phyloP scores from a whole-genome alignment of 1,140 invertebrate genomes.

The Formica selysi region DNA sequence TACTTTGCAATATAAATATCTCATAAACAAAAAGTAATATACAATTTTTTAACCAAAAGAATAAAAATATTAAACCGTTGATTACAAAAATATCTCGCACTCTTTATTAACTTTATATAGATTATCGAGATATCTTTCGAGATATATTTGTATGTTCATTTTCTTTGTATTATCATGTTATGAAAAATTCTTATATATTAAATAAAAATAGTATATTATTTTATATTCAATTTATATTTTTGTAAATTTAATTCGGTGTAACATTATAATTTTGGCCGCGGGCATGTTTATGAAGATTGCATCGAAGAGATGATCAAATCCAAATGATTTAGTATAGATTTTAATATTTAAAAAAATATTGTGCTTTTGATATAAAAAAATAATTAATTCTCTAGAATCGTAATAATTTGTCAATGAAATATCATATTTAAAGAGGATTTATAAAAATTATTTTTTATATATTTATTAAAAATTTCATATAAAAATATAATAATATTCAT shows the following conservation, averaged over 20 bases:
- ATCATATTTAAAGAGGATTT: neutral
- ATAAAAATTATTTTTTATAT: neutral
- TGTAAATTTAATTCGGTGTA: neutral
- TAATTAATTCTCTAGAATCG: neutral
- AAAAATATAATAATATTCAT: neutral
- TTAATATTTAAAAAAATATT: neutral
- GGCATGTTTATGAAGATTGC: neutral
- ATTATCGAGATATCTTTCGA: neutral
- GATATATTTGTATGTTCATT: neutral
- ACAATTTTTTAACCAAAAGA: neutral
- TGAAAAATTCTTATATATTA: neutral
- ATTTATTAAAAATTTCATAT: neutral
- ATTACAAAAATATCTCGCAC: neutral
- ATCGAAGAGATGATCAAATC: neutral
- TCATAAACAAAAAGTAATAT: neutral
- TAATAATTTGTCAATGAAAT: neutral
- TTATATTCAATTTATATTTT: neutral
- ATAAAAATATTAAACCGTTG: neutral
- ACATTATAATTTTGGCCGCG: neutral
- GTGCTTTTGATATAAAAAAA: neutral
- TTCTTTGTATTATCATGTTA: neutral
- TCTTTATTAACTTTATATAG: neutral
- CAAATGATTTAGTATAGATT: neutral
- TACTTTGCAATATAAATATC: conserved; percentile 30
- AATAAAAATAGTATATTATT: neutral